Base-by-base conservation (phyloP, 2,888 invertebrate species). In the Meiosimyza platycephala region DNA sequence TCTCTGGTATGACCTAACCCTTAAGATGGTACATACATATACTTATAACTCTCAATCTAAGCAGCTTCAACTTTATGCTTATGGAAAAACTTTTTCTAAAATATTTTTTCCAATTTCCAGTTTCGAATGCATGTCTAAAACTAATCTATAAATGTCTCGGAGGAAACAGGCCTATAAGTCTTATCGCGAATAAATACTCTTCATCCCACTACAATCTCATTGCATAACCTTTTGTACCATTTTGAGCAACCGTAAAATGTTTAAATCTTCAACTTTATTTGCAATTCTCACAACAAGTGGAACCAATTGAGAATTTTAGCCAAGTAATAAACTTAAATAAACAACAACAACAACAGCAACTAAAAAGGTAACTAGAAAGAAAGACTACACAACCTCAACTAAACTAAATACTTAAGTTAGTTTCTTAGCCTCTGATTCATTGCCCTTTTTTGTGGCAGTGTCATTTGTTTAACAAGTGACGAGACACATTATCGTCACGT, bases 391-490 rank as follows among this genome's bases (percentile, higher is more conserved):
- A 16, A 60, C 64, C 57, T 40, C 33, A 73, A 76, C 40, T 40
- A 69, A 76, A 72, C 75, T 73, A 73, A 78, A 80, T 80, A 80
- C 82, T 22, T 16, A 40, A 62, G 33, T 22, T 62, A 16, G 60
- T 33, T 16, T 62, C 60, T 15, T 28, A 57, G 57, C 28, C 28
- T 15, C 40, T 40, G 40, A 40, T 40, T 57, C 57, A 57, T 57
- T 57, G 22, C 22, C 28, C 63, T 63, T 40, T 40, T 40, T 40
- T 40, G 47, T 40, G 63, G 50, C 73, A 74, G 74, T 80, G 80
- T 80, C 76, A 79, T 78, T 76, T 74, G 75, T 76, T 81, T 81
- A 81, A 80, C 78, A 79, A 79, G 80, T 69, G 69, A 69, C 60
- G 69, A 59, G 69, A 69, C 69, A 59, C 60, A 28, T 69, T 60